Evolutionary conservation across 2,797 vertebrate genomes (phyloP).

Genomic region (Sebastolobus altivelis): DNA sequence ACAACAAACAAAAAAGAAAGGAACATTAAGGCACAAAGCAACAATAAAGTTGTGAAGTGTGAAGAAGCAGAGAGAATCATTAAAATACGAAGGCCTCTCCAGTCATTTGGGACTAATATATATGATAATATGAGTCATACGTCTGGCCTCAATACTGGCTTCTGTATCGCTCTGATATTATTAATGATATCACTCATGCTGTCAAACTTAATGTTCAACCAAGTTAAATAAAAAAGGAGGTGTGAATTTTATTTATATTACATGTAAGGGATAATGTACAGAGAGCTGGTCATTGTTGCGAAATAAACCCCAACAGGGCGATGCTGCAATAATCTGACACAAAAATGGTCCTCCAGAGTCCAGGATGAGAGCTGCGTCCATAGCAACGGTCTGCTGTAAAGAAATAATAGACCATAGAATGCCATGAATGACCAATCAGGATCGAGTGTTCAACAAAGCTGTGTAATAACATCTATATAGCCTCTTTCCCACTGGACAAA

Average conservation of each 20-base stretch:
- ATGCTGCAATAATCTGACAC: no score
- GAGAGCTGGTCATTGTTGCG: no score
- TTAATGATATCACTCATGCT: slow-evolving; percentile 9
- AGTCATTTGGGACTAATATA: background rate
- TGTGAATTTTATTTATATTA: background rate
- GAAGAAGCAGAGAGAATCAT: background rate
- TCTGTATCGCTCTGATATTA: background rate
- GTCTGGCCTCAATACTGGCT: background rate
- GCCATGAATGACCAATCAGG: no score
- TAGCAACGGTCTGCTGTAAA: no score
- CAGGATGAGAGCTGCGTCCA: no score
- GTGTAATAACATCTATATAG: no score
- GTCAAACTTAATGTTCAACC: slow-evolving; percentile 10
- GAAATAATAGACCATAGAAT: no score
- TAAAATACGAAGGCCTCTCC: background rate
- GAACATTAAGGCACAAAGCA: background rate
- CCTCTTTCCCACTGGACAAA: no score
- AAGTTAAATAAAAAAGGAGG: slow-evolving; percentile 2
- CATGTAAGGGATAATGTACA: no score
- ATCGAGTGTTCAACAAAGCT: no score
- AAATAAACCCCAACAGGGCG: no score
- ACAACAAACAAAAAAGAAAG: background rate
- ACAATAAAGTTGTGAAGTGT: background rate
- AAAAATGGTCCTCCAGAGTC: no score
- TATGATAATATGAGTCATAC: background rate